These are phyloP conservation scores for Dasysyrphus tricinctus DNA, from an alignment of 2,888 invertebrate genomes.

Conservation along the genomic window DNA sequence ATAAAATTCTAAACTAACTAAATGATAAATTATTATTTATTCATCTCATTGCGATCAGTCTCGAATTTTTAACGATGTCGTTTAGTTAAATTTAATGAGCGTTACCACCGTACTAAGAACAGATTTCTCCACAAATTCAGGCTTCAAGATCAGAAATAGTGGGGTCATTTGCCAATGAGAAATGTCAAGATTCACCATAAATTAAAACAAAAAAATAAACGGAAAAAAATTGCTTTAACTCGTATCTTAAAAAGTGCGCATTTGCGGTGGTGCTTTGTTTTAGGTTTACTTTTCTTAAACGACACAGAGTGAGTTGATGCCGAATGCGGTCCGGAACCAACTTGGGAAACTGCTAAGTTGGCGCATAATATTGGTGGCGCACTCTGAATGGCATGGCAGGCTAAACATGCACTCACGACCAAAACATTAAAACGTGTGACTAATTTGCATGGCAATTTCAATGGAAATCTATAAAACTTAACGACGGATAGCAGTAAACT, in stretches of 20 bases:
- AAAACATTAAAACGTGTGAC: conserved; percentile 71
- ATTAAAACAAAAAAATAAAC: not conserved
- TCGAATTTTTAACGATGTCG: conserved; percentile 51
- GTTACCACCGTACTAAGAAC: conserved; percentile 46
- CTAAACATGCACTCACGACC: conserved; percentile 58
- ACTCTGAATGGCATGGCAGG: not conserved
- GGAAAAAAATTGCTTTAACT: not conserved
- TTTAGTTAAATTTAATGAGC: conserved; percentile 70
- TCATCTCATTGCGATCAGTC: not conserved
- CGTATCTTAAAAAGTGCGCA: not conserved
- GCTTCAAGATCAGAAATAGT: not conserved
- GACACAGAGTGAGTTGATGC: not conserved
- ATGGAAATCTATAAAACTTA: conserved; percentile 68
- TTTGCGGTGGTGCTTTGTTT: conserved; percentile 9
- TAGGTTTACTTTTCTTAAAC: not conserved
- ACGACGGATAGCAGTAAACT: conserved; percentile 31
- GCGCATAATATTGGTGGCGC: not conserved
- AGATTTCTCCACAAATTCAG: conserved; percentile 20
- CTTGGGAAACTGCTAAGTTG: not conserved
- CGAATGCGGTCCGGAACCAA: not conserved
- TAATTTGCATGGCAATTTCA: conserved; percentile 68
- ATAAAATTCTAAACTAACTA: not conserved
- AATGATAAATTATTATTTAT: not conserved
- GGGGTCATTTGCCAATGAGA: conserved; percentile 45
- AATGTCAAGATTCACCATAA: conserved; percentile 46